Base-by-base conservation (phyloP, 2,113 vertebrate genomes). In the Verasper variegatus region DNA sequence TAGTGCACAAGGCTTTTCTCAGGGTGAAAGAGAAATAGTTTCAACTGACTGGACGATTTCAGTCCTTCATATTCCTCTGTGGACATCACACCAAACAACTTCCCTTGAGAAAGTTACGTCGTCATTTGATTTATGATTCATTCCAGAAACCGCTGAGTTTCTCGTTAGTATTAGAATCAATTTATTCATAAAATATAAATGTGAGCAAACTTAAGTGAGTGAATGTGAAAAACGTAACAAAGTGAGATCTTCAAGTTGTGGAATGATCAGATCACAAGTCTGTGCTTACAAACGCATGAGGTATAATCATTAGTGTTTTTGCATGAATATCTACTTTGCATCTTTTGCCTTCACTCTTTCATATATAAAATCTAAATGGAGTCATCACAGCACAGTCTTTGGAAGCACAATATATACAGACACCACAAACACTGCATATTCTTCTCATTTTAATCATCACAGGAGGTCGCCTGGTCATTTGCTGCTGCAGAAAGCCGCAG, bases 201-300 rank as follows among this genome's bases (percentile, higher is more conserved):
- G 49, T 65, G 1, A 57, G 12, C 2, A 6, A 57, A 5, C 1
- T 6, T 11, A 1, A 26, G 7, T 7, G 1, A 31, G 31, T 31
- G 31, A 31, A 31, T 31, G 6, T 31, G 31, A 31, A 31, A 31
- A 31, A 31, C 31, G 6, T 31, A 31, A 31, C 31, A 31, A 31
- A 7, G 31, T 31, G 31, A 31, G 31, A 31, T 31, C 31, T 31
- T 31, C 35, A 74, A 17, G 51, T 71, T 69, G 11, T 58, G 88
- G 90, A 94, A 94, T 90, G 88, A 83, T 57, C 56, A 65, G 20
- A 71, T 54, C 35, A 37, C 35, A 57, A 14, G 51, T 55, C 45
- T 55, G 66, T 31, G 63, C 68, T n/a, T 10, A 68, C 40, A 60
- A 62, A 64, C n/a, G 47, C 54, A 84, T 49, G 17, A 40, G 49